Evolutionary conservation across 2,888 invertebrate species (phyloP).

Genomic region (Cephalotes varians): DNA sequence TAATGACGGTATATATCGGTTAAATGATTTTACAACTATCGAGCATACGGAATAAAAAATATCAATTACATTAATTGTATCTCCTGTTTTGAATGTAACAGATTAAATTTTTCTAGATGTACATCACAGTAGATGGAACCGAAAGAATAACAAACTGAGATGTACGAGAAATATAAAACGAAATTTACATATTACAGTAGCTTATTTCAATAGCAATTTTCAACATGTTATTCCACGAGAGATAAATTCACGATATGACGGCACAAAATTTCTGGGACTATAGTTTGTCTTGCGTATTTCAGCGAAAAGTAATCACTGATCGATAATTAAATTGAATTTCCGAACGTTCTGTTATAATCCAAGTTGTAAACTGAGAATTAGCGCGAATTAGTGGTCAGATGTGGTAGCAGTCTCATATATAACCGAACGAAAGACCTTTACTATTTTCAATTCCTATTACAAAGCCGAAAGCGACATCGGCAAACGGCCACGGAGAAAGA

Average conservation of each 20-base stretch:
- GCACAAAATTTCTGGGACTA: background rate
- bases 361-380: background rate
- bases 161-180: too few species aligned
- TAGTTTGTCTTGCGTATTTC: background rate
- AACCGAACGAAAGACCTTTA: background rate
- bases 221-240: background rate
- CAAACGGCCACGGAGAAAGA: conserved; percentile 1
- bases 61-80: background rate
- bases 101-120: background rate
- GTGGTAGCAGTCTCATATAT: background rate
- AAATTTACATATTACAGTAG: conserved; percentile 1
- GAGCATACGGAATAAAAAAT: background rate
- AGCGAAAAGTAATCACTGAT: background rate
- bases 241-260: background rate
- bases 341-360: background rate
- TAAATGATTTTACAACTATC: background rate
- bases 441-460: conserved; percentile 38
- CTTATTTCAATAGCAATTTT: conserved; percentile 13
- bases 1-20: too few species aligned
- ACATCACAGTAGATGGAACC: background rate
- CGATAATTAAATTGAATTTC: background rate
- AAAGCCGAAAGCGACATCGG: conserved; percentile 33
- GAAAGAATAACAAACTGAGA: background rate
- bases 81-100: background rate
- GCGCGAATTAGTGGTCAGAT: conserved; percentile 7